Base-by-base conservation (phyloP, 2,797 vertebrate genomes). In the Pseudochaenichthys georgianus region DNA sequence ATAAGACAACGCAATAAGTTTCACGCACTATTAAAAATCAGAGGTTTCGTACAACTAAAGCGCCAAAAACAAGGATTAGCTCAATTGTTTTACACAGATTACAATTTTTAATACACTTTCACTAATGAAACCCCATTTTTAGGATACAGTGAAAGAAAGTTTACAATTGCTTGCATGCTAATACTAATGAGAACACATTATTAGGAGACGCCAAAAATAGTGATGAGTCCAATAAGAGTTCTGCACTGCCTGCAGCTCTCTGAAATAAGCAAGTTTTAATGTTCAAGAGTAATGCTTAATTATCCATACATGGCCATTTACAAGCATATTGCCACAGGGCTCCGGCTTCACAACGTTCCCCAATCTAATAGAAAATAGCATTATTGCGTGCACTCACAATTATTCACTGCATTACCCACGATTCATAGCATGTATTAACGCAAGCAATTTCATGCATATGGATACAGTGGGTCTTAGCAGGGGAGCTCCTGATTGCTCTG, bases 361-460 rank as follows among this genome's bases (percentile, higher is more conserved):
- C 87, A 89, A 88, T 97, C 96, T 96, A 96, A 98, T 97, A 96
- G 97, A 96, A 97, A 95, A 95, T 95, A 95, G 95, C 95, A 95
- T 97, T 97, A 97, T 95, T 95, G 95, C 91, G 91, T 96, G 96
- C 96, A 96, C 96, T 97, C 96, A 96, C 95, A 95, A 97, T 97
- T 97, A 97, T 97, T 97, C 97, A 97, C 96, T 96, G 97, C 97
- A 95, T 97, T 97, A 97, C 95, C 96, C 96, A 95, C 96, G 93
- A 96, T 98, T 99, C 98, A 97, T 98, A 97, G 96, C 95, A 94
- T 94, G 96, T 97, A 97, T 98, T 99, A 99, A 96, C 94, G 70
- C 94, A 97, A 95, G 97, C 96, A 99, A 98, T 99, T 99, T 99
- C 96, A 98, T 99, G 97, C 97, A 97, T 97, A 97, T 97, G 97